Conservation (phyloP, 2,113 vertebrate species). For the Toxotes chatareus region DNA sequence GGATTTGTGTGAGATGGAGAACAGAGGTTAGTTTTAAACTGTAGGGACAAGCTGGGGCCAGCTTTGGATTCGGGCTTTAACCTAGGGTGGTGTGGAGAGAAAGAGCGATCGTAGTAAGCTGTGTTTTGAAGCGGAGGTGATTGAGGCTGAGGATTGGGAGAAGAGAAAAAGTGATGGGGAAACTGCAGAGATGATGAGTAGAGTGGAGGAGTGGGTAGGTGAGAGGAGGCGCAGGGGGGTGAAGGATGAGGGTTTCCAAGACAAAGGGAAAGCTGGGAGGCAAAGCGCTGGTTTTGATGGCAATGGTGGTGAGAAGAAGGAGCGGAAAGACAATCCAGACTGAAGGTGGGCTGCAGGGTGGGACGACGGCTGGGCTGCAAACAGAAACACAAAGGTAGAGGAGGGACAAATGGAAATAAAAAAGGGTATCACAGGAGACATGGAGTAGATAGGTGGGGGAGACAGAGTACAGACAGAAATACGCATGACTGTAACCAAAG, state of each 20-base stretch:
- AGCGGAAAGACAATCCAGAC: conserved; percentile 72
- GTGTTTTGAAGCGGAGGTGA: conserved; percentile 22
- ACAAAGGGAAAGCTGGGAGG: conserved; percentile 76
- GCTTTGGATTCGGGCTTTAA: conserved; percentile 22
- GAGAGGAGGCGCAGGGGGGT: conserved; percentile 52
- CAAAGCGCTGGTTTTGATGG: conserved; percentile 70
- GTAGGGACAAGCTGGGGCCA: conserved; percentile 1
- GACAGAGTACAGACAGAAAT: conserved; percentile 29
- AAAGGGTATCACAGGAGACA: conserved; percentile 20
- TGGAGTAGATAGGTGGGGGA: conserved; percentile 18
- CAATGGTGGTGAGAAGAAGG: conserved; percentile 64
- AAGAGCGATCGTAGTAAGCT: conserved; percentile 2
- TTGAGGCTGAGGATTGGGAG: conserved; percentile 15
- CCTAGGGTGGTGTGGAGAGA: conserved; percentile 29
- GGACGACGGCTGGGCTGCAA: conserved; percentile 72
- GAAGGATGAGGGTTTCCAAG: conserved; percentile 59
- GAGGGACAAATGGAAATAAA: conserved; percentile 49
- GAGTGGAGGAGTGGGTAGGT: conserved; percentile 40
- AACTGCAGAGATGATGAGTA: conserved; percentile 48
- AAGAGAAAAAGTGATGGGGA: conserved; percentile 43
- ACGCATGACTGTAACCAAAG: conserved; percentile 8
- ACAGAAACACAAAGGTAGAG: conserved; percentile 71
- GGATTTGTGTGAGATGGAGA: conserved; percentile 30
- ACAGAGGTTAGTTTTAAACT: conserved; percentile 22
- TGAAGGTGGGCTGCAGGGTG: conserved; percentile 74